Conservation (phyloP, 2,888 invertebrate species). For the Phytoseiulus persimilis region DNA sequence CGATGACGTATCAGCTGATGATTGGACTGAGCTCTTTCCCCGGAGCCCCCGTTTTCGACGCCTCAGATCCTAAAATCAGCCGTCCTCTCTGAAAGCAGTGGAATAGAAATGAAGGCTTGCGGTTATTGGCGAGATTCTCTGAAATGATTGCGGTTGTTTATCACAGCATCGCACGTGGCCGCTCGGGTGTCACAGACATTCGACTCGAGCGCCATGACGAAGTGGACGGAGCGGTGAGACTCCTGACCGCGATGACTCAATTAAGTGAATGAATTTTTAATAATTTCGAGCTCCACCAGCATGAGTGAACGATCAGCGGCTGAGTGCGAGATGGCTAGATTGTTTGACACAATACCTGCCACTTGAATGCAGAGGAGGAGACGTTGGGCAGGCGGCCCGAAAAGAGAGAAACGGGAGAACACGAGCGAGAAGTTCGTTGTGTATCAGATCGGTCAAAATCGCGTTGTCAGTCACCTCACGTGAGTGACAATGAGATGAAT, state of each 20-base stretch:
- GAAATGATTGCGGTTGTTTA: neutral
- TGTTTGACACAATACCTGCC: neutral
- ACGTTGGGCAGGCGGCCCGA: neutral
- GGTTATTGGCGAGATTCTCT: too few species aligned
- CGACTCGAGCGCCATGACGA: neutral
- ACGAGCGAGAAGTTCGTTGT: neutral
- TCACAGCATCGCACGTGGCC: neutral
- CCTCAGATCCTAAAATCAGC: too few species aligned
- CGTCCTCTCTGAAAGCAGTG: too few species aligned
- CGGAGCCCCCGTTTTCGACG: too few species aligned
- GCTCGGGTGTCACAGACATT: neutral
- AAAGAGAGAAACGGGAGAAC: neutral
- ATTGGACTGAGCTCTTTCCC: too few species aligned
- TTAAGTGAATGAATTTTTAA: neutral
- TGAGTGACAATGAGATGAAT: slow-evolving; percentile 5
- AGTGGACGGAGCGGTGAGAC: neutral
- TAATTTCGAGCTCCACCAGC: neutral
- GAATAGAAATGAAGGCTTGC: too few species aligned
- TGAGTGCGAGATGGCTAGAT: neutral
- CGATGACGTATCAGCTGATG: too few species aligned
- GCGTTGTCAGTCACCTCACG: slow-evolving; percentile 5
- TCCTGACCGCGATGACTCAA: neutral
- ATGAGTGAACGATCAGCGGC: neutral
- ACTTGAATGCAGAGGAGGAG: neutral
- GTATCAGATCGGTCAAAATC: neutral